Conservation (phyloP, 1,140 invertebrate species). For the Drosophila ercepeae region DNA sequence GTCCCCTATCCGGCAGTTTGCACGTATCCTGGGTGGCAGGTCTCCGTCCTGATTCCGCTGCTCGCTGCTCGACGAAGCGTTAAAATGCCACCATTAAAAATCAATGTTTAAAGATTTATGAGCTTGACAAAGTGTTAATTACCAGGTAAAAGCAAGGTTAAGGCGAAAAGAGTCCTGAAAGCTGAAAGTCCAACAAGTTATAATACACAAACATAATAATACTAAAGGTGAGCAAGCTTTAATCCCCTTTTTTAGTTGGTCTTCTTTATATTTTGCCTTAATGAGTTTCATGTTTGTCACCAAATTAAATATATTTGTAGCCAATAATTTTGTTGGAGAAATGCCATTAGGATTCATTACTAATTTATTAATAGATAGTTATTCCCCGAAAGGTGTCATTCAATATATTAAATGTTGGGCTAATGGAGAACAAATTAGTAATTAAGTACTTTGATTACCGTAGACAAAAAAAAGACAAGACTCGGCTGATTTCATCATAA, state of each 20-base stretch:
- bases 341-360: conserved; percentile 35
- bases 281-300: neutral
- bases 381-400: neutral
- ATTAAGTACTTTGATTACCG: conserved; percentile 13
- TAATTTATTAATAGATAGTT: conserved; percentile 46
- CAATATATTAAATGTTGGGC: conserved; percentile 14
- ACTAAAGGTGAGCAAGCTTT: conserved; percentile 24
- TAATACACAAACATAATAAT: conserved; percentile 13
- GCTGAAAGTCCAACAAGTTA: conserved; percentile 14
- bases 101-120: conserved; percentile 80
- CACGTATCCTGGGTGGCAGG: conserved; percentile 41
- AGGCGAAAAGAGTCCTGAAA: neutral
- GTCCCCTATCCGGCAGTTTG: conserved; percentile 33
- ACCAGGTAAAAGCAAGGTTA: conserved; percentile 43
- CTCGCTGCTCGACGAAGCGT: conserved; percentile 58
- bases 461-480: neutral
- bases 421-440: conserved; percentile 20
- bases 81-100: conserved; percentile 78
- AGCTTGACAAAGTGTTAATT: conserved; percentile 78
- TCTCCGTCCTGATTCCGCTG: conserved; percentile 22
- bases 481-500: neutral
- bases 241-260: conserved; percentile 12
- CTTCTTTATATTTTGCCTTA: neutral
- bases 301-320: neutral
- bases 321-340: neutral